Percentiles rank a stretch among this genome's conserved stretches.
Conservation (phyloP, 1,140 invertebrate genomes). For the Megathymus violae region DNA sequence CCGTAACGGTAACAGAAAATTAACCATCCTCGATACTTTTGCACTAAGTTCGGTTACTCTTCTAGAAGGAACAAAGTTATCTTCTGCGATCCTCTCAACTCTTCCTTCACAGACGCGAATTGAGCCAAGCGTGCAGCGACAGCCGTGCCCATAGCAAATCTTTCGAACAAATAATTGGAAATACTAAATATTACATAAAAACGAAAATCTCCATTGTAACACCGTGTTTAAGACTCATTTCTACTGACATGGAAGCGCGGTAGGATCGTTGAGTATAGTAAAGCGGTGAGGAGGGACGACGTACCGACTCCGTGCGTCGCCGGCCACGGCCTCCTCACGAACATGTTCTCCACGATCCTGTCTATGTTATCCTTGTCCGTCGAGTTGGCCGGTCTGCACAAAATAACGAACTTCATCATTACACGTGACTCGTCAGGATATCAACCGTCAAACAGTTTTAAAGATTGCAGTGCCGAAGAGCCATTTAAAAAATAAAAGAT, state of each 20-base stretch:
- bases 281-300: slow-evolving; percentile 16
- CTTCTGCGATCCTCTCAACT: slow-evolving; percentile 28
- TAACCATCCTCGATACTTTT: slow-evolving; percentile 32
- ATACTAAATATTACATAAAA: too few relatives aligned
- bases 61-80: slow-evolving; percentile 3
- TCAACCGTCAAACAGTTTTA: too few relatives aligned
- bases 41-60: slow-evolving; percentile 12
- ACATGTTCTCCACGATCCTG: slow-evolving; percentile 86
- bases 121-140: slow-evolving; percentile 50
- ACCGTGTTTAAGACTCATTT: too few relatives aligned
- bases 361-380: slow-evolving; percentile 85
- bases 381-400: slow-evolving; percentile 64
- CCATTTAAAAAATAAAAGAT: too few relatives aligned
- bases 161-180: slow-evolving; percentile 22
- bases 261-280: too few relatives aligned
- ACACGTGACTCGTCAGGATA: too few relatives aligned
- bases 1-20: slow-evolving; percentile 41
- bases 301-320: slow-evolving; percentile 63
- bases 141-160: slow-evolving; percentile 54
- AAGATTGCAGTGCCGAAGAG: too few relatives aligned
- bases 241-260: too few relatives aligned
- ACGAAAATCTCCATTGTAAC: too few relatives aligned
- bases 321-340: slow-evolving; percentile 82
- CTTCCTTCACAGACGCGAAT: slow-evolving; percentile 46
- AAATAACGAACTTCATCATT: slow-evolving; percentile 11